Base-by-base conservation (phyloP, 1,140 invertebrate genomes). In the Drosophila cardini region DNA sequence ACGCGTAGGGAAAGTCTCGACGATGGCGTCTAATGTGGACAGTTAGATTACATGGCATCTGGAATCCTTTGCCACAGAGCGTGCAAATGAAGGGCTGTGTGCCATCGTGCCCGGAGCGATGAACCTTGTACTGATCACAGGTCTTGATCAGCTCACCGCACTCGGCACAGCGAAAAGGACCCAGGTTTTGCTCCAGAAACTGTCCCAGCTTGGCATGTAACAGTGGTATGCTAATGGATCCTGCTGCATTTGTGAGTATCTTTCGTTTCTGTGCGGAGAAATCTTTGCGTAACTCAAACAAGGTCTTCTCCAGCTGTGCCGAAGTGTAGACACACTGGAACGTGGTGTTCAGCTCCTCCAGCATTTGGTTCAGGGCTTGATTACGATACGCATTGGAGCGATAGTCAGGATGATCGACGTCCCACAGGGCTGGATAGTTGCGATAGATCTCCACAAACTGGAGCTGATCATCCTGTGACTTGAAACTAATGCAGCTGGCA, bases 41-140 rank as follows among this genome's bases (percentile, higher is more conserved):
- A 0, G 90, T 91, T 4, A 91, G 67, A 53, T 91, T 91, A 32
- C 90, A 91, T 0, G 90, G 90, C 86, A 91, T 90, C 58, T 91
- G 90, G 42, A 91, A 91, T 21, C 90, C 90, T 50, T 91, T 91
- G 16, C 86, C 86, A 18, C 90, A 91, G 8, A 91, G 63, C 2
- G 85, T 90, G 63, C 90, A 91, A 13, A 91, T 90, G 21, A 91
- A 91, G 0, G 90, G 90, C 34, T 81, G 80, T 1, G 82, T 90
- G 4, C 86, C 86, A 40, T 91, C 90, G 30, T 91, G 90, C 0
- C 48, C 78, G 0, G 90, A 74, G 13, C 83, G 86, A 40, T 91
- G 90, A 4, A 91, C 78, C 16, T 91, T 91, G 21, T 87, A 91
- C 72, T 91, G 90, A 65, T 91, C 90, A 10, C 82, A 87, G 52